Conservation (phyloP, 2,113 vertebrate genomes). For the rabbit (Oryctolagus cuniculus) region DNA sequence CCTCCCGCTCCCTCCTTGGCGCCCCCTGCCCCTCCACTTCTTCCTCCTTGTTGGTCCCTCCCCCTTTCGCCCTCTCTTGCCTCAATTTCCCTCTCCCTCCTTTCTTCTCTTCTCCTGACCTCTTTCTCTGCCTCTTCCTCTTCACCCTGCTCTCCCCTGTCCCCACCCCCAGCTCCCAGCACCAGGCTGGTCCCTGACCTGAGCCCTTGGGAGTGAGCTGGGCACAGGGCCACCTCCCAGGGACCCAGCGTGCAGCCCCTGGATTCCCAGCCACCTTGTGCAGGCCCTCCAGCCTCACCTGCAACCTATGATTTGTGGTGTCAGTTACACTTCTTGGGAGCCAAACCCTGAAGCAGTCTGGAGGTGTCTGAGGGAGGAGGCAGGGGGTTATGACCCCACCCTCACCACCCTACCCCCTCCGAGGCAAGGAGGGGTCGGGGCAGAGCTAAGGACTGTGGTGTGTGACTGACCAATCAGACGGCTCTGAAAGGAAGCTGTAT, state of each 20-base stretch:
- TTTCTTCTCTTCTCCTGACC: not conserved
- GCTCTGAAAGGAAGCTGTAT: not conserved
- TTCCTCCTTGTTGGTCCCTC: too few species aligned
- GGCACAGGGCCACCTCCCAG: not conserved
- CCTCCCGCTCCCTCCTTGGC: not conserved
- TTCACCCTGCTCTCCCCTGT: too few species aligned
- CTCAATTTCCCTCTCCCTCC: not conserved
- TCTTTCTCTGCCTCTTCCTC: not conserved
- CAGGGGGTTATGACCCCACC: conserved; percentile 39
- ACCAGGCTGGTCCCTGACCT: not conserved
- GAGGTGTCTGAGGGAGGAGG: conserved; percentile 52
- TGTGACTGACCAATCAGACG: conserved; percentile 1
- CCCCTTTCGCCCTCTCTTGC: too few species aligned
- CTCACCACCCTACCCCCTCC: not conserved
- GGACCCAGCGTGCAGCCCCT: not conserved
- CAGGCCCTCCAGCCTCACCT: conserved; percentile 56
- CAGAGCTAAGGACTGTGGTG: not conserved
- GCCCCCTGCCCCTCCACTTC: fast-evolving
- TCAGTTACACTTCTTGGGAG: conserved; percentile 34
- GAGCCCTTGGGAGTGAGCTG: conserved; percentile 18
- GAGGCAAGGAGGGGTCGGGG: too few species aligned
- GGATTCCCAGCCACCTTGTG: not conserved
- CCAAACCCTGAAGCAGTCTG: conserved; percentile 6
- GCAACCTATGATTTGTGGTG: conserved; percentile 70
- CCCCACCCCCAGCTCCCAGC: not conserved